phyloP scores from a whole-genome alignment of 64 coral and sea anemone genomes.

The Hydrozoanthus tunicans region DNA sequence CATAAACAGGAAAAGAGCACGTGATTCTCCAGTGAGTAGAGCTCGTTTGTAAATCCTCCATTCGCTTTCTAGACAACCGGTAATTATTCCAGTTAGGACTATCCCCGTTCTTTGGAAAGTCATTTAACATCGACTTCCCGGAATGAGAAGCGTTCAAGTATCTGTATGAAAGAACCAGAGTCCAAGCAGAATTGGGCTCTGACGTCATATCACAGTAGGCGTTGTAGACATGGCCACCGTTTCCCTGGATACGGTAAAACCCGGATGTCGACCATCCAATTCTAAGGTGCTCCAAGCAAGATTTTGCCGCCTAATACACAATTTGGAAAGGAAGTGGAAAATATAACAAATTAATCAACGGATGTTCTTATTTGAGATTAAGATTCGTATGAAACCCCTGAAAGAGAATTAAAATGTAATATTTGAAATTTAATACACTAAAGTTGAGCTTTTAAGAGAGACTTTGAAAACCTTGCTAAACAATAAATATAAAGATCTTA shows the following conservation, averaged over 20 bases:
- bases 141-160: neutral
- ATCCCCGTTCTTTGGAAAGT: neutral
- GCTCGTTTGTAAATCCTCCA: constrained; percentile 17
- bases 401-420: too few relatives aligned
- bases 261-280: constrained; percentile 28
- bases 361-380: neutral
- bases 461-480: too few relatives aligned
- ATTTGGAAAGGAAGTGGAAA: neutral
- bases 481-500: too few relatives aligned
- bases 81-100: constrained; percentile 63
- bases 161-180: constrained; percentile 56
- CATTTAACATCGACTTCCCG: neutral
- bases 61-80: neutral
- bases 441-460: too few relatives aligned
- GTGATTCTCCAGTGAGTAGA: constrained; percentile 64
- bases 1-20: constrained; percentile 48
- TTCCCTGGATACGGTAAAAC: constrained; percentile 34
- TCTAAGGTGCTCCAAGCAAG: constrained; percentile 1
- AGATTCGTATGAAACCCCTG: neutral
- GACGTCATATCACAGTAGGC: constrained; percentile 61
- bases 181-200: constrained; percentile 52
- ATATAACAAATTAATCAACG: neutral
- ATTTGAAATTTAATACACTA: too few relatives aligned
- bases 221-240: neutral
- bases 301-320: constrained; percentile 22